Base-by-base conservation (phyloP, 2,888 invertebrate species). In the Aspidiotus destructor region DNA sequence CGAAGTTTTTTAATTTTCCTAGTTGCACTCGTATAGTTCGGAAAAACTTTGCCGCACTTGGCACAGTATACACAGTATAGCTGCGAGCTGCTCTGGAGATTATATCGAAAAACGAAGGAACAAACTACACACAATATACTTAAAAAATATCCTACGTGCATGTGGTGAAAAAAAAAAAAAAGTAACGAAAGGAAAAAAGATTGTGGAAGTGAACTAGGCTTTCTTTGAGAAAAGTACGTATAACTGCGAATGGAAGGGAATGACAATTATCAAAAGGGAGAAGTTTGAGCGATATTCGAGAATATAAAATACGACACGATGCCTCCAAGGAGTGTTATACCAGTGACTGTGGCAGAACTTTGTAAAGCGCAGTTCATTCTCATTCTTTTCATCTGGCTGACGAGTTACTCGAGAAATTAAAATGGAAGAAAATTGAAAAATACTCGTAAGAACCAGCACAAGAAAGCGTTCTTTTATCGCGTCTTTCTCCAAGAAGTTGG, bases 41-140 rank as follows among this genome's bases (percentile, higher is more conserved):
- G 48, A 48, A n/a, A 48, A 48, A 48, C 48, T 48, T 48, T 48
- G 48, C n/a, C 48, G 48, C 48, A 48, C 48, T 48, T 48, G 48
- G n/a, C 48, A n/a, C 28, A 28, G 28, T 28, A 5, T 28, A 28
- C 5, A 48, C 3, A 48, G n/a, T 13, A 13, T 48, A 13, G 48
- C 48, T 48, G 48, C 48, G n/a, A 48, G 48, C 48, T n/a, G 11
- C n/a, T 48, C 48, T n/a, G 48, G n/a, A 13, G 48, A n/a, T 48
- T 48, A 48, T 48, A 11, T 48, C 48, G 48, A 48, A 44, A 44
- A 48, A 48, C 48, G 48, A 48, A 48, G 2, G 48, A 48, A 48
- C 48, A n/a, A 48, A 48, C n/a, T 11, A 48, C 10, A 13, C 8
- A 48, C 11, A 48, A 48, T 48, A 48, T 48, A 48, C 48, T 13